Evolutionary conservation across 2,113 vertebrate genomes (phyloP).

Genomic region (Sinocyclocheilus anophthalmus): DNA sequence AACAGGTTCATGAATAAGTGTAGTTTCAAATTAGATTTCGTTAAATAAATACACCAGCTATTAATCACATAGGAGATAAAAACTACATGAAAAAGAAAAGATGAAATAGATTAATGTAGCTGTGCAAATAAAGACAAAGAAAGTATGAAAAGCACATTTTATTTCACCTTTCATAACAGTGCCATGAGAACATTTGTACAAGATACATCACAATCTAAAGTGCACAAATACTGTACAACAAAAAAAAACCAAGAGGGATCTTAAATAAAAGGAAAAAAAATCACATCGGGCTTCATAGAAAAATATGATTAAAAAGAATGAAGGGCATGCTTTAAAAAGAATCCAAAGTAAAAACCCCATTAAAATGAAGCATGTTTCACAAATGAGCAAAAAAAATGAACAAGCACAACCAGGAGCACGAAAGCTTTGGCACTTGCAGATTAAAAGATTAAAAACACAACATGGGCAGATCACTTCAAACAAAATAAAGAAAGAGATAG

Average conservation of each 20-base stretch:
- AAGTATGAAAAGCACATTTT: slow-evolving; percentile 76
- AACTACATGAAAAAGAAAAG: background rate
- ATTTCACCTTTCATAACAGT: slow-evolving; percentile 81
- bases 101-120: too few species aligned
- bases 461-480: slow-evolving; percentile 66
- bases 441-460: slow-evolving; percentile 71
- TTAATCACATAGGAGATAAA: too few species aligned
- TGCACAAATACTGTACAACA: slow-evolving; percentile 86
- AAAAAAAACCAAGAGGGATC: too few species aligned
- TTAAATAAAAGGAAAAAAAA: slow-evolving; percentile 78
- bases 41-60: background rate
- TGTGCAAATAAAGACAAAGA: slow-evolving; percentile 40
- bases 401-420: slow-evolving; percentile 78
- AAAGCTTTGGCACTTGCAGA: slow-evolving; percentile 94
- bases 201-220: slow-evolving; percentile 92
- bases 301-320: slow-evolving; percentile 62
- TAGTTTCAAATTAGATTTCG: background rate
- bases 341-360: slow-evolving; percentile 56
- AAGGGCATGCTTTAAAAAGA: slow-evolving; percentile 70
- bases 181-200: slow-evolving; percentile 86
- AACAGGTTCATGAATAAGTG: background rate
- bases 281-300: slow-evolving; percentile 49
- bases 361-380: slow-evolving; percentile 42
- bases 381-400: slow-evolving; percentile 63
- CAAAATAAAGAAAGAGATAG: slow-evolving; percentile 51